These are phyloP conservation scores for Rhopalosiphum padi DNA, from an alignment of 1,140 invertebrate genomes.

Conservation along the genomic window DNA sequence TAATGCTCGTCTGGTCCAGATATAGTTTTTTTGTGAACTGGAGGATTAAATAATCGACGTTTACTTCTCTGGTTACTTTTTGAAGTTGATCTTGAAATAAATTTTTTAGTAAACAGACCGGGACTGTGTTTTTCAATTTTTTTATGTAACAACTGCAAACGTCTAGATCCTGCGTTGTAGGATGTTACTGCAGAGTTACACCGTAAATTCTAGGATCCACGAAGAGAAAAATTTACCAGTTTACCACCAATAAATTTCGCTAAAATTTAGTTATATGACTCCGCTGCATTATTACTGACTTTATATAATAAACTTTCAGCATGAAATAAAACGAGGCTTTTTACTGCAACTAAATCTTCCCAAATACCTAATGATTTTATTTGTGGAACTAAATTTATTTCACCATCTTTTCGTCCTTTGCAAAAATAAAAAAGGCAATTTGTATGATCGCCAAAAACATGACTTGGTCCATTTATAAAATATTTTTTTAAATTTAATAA, in stretches of 20 bases:
- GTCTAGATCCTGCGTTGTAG: background rate
- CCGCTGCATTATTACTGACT: background rate
- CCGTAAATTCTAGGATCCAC: background rate
- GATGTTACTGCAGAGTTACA: background rate
- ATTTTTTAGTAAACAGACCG: background rate
- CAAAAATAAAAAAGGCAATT: background rate
- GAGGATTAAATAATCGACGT: background rate
- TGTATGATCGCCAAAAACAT: background rate
- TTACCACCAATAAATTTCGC: background rate
- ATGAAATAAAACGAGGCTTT: background rate
- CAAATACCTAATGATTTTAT: background rate
- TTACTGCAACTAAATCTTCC: background rate
- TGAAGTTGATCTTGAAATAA: background rate
- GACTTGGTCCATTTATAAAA: background rate
- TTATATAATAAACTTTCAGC: conserved; percentile 5
- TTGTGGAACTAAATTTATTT: background rate
- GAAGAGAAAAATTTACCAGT: background rate
- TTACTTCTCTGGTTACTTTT: background rate
- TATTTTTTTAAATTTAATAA: no score
- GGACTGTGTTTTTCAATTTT: background rate
- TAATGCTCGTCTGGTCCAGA: background rate
- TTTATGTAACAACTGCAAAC: background rate
- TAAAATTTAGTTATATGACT: background rate
- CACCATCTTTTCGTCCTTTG: background rate
- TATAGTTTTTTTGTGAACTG: background rate